phyloP scores from a whole-genome alignment of 2,797 vertebrate species.

The Sardinella longiceps region DNA sequence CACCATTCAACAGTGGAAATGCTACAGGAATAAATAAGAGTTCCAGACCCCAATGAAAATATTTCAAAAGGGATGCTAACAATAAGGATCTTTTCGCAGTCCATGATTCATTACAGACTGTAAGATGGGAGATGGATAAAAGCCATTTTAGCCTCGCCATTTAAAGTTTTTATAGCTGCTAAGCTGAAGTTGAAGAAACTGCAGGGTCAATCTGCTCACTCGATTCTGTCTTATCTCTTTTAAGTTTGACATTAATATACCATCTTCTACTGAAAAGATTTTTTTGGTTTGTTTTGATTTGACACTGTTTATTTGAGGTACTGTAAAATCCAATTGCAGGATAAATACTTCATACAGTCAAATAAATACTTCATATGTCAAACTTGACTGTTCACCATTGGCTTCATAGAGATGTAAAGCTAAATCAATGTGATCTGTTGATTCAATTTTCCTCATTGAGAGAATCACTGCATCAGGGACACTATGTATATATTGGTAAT shows the following conservation, averaged over 20 bases:
- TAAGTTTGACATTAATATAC: background rate
- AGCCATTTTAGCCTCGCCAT: conserved; percentile 28
- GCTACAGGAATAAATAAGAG: conserved; percentile 68
- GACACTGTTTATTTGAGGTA: background rate
- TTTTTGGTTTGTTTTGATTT: no score
- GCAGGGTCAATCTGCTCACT: background rate
- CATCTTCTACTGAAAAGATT: background rate
- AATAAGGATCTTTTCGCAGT: conserved; percentile 56
- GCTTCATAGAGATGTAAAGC: background rate
- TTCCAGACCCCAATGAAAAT: conserved; percentile 54
- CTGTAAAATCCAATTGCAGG: background rate
- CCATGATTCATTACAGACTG: conserved; percentile 61
- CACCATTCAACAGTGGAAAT: conserved; percentile 65
- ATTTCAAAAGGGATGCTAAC: conserved; percentile 59
- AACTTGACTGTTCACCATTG: background rate
- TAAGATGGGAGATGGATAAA: conserved; percentile 55
- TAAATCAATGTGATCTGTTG: background rate
- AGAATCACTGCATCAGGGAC: background rate
- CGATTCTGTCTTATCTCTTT: background rate
- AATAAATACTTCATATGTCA: background rate
- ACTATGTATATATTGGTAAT: background rate
- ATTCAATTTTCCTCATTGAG: background rate
- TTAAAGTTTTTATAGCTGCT: background rate
- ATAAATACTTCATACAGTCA: background rate
- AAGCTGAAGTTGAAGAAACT: background rate